Percentiles rank a stretch among this genome's conserved stretches.
phyloP scores from a whole-genome alignment of 2,113 vertebrate genomes.

The Microtus ochrogaster region DNA sequence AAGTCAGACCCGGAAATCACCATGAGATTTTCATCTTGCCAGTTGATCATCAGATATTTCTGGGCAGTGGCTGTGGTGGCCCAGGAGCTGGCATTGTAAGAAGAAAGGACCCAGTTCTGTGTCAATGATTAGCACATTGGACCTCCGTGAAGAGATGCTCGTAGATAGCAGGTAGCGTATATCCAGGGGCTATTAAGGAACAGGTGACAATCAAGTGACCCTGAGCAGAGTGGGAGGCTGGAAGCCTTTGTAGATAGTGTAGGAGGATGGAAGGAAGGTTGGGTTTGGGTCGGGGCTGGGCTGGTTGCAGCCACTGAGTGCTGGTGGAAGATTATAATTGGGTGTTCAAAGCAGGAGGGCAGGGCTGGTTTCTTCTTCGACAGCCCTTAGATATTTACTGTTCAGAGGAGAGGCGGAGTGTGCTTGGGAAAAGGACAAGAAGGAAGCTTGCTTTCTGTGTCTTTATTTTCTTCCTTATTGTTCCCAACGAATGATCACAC shows the following conservation, averaged over 20 bases:
- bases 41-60: conserved; percentile 24
- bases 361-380: not conserved
- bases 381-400: not conserved
- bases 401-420: not conserved
- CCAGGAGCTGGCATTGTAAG: not conserved
- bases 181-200: not conserved
- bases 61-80: not conserved
- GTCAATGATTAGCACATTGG: not conserved
- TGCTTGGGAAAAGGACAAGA: not conserved
- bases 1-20: conserved; percentile 9
- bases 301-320: not conserved
- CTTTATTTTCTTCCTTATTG: not conserved
- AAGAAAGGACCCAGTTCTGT: not conserved
- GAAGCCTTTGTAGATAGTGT: not conserved
- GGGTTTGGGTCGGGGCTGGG: not conserved
- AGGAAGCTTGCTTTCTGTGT: conserved; percentile 19
- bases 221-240: not conserved
- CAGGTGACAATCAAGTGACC: not conserved
- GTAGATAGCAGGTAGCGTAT: not conserved
- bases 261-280: not conserved
- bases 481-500: not conserved
- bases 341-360: not conserved
- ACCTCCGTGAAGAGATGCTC: not conserved
- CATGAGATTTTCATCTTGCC: not conserved
- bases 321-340: not conserved